phyloP scores from a whole-genome alignment of 2,113 vertebrate species.

The Hippolais icterina region DNA sequence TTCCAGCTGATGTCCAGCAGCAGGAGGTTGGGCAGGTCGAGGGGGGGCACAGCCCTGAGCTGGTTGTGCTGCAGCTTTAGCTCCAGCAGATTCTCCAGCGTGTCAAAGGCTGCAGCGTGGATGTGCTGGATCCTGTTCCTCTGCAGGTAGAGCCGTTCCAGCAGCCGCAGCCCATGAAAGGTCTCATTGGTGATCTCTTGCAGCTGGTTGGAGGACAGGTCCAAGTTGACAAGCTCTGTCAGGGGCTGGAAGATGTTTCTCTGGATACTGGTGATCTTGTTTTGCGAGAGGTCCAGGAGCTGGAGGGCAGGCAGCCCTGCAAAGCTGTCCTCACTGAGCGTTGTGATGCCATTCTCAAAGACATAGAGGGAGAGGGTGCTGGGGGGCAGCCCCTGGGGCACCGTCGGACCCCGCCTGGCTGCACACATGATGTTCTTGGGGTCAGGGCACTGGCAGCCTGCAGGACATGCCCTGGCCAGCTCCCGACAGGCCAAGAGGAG shows the following conservation, averaged over 20 bases:
- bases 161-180: conserved; percentile 83
- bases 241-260: conserved; percentile 85
- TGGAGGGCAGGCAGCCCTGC: conserved; percentile 77
- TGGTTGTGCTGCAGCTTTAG: conserved; percentile 91
- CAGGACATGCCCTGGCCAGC: conserved; percentile 62
- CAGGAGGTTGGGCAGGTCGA: conserved; percentile 84
- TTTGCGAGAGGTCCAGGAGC: conserved; percentile 94
- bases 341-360: conserved; percentile 88
- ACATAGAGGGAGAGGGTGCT: conserved; percentile 82
- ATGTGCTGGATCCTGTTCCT: conserved; percentile 87
- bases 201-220: conserved; percentile 91
- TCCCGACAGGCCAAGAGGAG: neutral
- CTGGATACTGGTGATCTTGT: conserved; percentile 85
- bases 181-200: conserved; percentile 86
- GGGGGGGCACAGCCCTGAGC: conserved; percentile 77
- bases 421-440: conserved; percentile 75
- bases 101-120: conserved; percentile 84
- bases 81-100: conserved; percentile 86
- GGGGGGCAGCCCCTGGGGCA: conserved; percentile 79
- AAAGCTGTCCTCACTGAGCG: conserved; percentile 80
- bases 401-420: conserved; percentile 41
- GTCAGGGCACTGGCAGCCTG: conserved; percentile 74
- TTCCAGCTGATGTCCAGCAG: conserved; percentile 93
- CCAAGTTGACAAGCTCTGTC: conserved; percentile 86
- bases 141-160: conserved; percentile 93